These are phyloP conservation scores for Erebia palarica DNA, from an alignment of 2,888 invertebrate genomes.

Conservation along the genomic window DNA sequence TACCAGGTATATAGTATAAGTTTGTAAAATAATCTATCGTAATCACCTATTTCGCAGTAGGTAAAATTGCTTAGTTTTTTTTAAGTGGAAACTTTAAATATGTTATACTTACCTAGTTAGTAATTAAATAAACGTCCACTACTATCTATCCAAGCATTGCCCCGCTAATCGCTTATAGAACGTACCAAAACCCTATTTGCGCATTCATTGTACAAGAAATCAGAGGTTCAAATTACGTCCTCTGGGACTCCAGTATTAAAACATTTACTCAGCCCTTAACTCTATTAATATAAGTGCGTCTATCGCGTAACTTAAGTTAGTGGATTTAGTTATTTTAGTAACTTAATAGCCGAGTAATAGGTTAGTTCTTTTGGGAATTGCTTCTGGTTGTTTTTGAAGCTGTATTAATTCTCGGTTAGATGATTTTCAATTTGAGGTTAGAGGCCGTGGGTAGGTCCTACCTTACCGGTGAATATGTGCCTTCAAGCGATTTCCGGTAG, in stretches of 20 bases:
- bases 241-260: conserved; percentile 15
- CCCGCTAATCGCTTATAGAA: conserved; percentile 13
- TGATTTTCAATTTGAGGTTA: not conserved
- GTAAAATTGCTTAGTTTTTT: too few relatives aligned
- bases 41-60: too few relatives aligned
- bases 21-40: too few relatives aligned
- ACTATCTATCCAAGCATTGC: not conserved
- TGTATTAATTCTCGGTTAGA: conserved; percentile 30
- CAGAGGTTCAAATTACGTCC: conserved; percentile 36
- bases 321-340: conserved; percentile 14
- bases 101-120: too few relatives aligned
- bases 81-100: too few relatives aligned
- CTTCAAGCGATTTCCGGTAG: too few relatives aligned
- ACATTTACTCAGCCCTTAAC: not conserved
- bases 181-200: conserved; percentile 18
- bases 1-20: too few relatives aligned
- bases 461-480: too few relatives aligned
- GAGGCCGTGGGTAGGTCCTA: too few relatives aligned
- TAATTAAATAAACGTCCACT: too few relatives aligned
- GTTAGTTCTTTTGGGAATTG: conserved; percentile 28
- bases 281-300: not conserved
- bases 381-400: conserved; percentile 29
- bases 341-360: conserved; percentile 23
- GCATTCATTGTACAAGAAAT: conserved; percentile 34
- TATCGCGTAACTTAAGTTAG: not conserved